A percentile compares a stretch with the other conserved stretches of the same genome.
These are phyloP conservation scores for Stenodera caucasica DNA, from an alignment of 2,888 invertebrate genomes.

Conservation along the genomic window DNA sequence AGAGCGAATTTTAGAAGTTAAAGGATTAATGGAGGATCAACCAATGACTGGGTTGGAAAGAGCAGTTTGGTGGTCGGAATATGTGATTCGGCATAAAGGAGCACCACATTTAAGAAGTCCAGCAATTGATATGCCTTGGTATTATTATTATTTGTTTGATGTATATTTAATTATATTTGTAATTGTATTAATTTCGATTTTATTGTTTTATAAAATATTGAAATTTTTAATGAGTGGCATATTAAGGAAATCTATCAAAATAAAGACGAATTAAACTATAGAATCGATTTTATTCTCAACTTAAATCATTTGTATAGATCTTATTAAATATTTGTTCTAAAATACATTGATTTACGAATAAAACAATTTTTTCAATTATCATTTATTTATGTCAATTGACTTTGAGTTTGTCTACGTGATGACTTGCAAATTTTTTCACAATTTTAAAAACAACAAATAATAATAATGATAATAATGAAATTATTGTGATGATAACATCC, in stretches of 20 bases:
- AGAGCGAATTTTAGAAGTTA: constrained; percentile 21
- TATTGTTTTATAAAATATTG: constrained; percentile 7
- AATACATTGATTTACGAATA: no score
- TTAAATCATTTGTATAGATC: no score
- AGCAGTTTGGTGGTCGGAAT: constrained; percentile 34
- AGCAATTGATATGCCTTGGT: constrained; percentile 27
- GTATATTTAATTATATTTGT: constrained; percentile 12
- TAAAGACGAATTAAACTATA: no score
- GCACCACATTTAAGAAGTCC: constrained; percentile 30
- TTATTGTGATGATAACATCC: constrained; percentile 43
- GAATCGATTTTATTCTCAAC: no score
- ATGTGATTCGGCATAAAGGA: constrained; percentile 32
- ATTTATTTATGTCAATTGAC: no score
- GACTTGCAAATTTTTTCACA: no score
- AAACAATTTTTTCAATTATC: no score
- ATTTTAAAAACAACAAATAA: no score
- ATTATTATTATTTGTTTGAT: constrained; percentile 32
- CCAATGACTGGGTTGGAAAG: constrained; percentile 29
- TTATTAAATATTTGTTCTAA: no score
- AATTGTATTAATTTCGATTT: constrained; percentile 1
- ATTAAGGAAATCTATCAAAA: no score
- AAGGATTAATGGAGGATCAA: constrained; percentile 28
- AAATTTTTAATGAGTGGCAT: constrained; percentile 29
- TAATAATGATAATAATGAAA: no score
- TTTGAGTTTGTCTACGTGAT: no score